These are phyloP conservation scores for Drosophila littoralis DNA, from an alignment of 1,140 invertebrate species.

Conservation along the genomic window DNA sequence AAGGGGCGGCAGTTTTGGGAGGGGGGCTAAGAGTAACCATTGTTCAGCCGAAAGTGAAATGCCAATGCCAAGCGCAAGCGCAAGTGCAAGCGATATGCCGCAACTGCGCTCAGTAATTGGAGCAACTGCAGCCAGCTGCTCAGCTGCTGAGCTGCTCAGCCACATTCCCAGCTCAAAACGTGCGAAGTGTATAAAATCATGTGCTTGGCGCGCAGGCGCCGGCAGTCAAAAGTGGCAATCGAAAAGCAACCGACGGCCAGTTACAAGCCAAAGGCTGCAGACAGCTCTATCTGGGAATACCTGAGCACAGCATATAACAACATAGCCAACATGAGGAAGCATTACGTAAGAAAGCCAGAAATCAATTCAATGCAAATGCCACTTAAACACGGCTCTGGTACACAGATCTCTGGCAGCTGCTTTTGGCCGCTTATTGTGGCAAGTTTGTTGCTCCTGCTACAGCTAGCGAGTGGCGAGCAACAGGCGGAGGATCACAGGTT, in stretches of 20 bases:
- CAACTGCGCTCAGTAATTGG: slow-evolving; percentile 64
- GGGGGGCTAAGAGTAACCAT: slow-evolving; percentile 35
- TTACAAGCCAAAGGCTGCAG: not conserved
- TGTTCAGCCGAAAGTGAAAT: slow-evolving; percentile 73
- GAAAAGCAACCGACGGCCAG: slow-evolving; percentile 33
- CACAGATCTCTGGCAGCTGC: slow-evolving; percentile 47
- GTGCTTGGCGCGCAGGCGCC: slow-evolving; percentile 75
- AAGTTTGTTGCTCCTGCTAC: slow-evolving; percentile 48
- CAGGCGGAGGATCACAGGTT: slow-evolving; percentile 67
- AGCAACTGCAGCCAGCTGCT: slow-evolving; percentile 47
- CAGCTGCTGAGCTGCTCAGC: not conserved
- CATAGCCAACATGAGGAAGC: slow-evolving; percentile 63
- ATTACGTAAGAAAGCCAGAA: slow-evolving; percentile 70
- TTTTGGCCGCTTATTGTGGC: slow-evolving; percentile 41
- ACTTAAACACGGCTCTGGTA: slow-evolving; percentile 24
- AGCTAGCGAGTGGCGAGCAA: slow-evolving; percentile 47
- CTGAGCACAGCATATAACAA: not conserved
- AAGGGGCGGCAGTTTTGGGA: not conserved
- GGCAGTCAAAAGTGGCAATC: slow-evolving; percentile 55
- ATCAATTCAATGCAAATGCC: slow-evolving; percentile 31
- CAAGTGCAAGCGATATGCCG: slow-evolving; percentile 9
- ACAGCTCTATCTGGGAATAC: slow-evolving; percentile 39
- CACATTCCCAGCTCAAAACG: slow-evolving; percentile 2
- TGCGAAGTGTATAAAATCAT: slow-evolving; percentile 71
- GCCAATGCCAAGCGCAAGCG: slow-evolving; percentile 75